phyloP scores from a whole-genome alignment of 2,113 vertebrate species.

The Patagioenas fasciata region DNA sequence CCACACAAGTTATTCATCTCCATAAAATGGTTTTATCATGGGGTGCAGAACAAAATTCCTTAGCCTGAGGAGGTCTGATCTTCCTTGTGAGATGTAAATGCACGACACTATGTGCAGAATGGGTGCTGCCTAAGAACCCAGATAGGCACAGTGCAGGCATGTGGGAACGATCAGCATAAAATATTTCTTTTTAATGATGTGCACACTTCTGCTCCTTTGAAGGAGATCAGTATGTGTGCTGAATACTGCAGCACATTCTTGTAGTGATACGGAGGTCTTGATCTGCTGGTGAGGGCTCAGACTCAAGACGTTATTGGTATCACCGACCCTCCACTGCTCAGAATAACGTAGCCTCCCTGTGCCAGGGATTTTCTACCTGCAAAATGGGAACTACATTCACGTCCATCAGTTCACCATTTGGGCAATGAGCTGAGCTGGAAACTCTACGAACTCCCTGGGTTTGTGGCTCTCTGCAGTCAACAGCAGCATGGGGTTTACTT shows the following conservation, averaged over 20 bases:
- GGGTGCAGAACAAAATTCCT: slow-evolving; percentile 26
- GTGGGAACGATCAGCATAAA: slow-evolving; percentile 59
- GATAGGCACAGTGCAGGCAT: slow-evolving; percentile 13
- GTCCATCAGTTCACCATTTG: not conserved
- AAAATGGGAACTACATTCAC: not conserved
- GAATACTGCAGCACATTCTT: slow-evolving; percentile 2
- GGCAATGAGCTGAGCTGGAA: not conserved
- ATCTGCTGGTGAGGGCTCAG: not conserved
- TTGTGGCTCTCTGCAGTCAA: not conserved
- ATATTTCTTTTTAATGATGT: slow-evolving; percentile 52
- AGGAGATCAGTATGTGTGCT: not conserved
- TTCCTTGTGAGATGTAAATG: slow-evolving; percentile 39
- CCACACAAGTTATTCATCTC: slow-evolving; percentile 28
- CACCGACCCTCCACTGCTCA: not conserved
- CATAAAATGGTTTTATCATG: slow-evolving; percentile 49
- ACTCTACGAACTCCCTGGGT: not conserved
- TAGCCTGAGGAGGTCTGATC: slow-evolving; percentile 20
- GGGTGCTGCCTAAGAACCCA: not conserved
- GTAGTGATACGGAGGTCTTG: not conserved
- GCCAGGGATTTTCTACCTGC: not conserved
- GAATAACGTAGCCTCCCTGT: not conserved
- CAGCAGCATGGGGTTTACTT: not conserved
- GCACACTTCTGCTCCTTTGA: slow-evolving; percentile 46
- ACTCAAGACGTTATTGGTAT: fast-evolving
- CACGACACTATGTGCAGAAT: slow-evolving; percentile 32